Evolutionary conservation across 2,113 vertebrate species (phyloP).

Genomic region (Cepphus grylle): DNA sequence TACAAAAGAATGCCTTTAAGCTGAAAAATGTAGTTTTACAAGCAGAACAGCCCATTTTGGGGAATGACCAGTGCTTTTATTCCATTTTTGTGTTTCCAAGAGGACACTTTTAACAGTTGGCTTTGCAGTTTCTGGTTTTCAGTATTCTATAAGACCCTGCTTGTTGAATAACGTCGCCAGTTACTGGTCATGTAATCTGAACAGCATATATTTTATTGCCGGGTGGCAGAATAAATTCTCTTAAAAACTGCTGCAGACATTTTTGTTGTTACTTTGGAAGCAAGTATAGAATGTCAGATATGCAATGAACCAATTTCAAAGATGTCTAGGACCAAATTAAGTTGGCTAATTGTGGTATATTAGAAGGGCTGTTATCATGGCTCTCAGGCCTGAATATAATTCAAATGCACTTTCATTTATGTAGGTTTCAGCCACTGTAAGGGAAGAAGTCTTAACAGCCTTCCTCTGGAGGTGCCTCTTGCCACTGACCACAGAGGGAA

Average conservation of each 20-base stretch:
- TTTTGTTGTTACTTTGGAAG: not conserved
- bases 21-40: slow-evolving; percentile 42
- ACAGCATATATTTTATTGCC: not conserved
- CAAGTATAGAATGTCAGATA: not conserved
- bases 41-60: not conserved
- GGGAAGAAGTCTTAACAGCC: not conserved
- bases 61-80: slow-evolving; percentile 13
- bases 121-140: slow-evolving; percentile 18
- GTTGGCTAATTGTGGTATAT: not conserved
- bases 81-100: not conserved
- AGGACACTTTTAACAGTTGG: not conserved
- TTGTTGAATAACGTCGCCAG: not conserved
- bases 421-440: not conserved
- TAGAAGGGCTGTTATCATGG: not conserved
- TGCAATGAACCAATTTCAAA: not conserved
- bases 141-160: not conserved
- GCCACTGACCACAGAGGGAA: not conserved
- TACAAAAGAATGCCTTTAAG: slow-evolving; percentile 38
- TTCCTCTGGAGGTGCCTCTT: not conserved
- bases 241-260: not conserved
- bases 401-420: not conserved
- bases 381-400: not conserved
- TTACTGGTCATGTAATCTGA: not conserved
- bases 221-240: not conserved
- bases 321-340: not conserved